Conservation (phyloP, 1,140 invertebrate genomes). For the Drosophila bocqueti region DNA sequence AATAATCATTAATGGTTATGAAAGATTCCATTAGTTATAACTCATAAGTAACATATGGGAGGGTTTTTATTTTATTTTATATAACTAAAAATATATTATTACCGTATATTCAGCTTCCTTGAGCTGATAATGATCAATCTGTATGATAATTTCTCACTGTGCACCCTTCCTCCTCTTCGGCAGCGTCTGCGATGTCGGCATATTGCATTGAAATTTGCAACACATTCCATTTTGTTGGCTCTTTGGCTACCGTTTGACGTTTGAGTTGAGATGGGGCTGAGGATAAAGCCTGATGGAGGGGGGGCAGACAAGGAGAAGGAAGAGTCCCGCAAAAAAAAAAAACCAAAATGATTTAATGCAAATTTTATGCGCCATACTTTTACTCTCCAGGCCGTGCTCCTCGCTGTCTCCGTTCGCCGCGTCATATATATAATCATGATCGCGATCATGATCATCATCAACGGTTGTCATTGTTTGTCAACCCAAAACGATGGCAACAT, state of each 20-base stretch:
- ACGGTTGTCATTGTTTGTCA: conserved; percentile 51
- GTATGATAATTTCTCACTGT: background rate
- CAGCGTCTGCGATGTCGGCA: conserved; percentile 43
- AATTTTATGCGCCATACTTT: conserved; percentile 80
- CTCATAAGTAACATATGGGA: no score
- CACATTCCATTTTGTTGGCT: conserved; percentile 75
- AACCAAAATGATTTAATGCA: conserved; percentile 76
- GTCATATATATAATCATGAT: conserved; percentile 39
- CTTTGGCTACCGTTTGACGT: conserved; percentile 78
- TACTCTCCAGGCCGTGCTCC: conserved; percentile 24
- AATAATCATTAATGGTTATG: background rate
- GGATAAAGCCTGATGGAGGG: conserved; percentile 5
- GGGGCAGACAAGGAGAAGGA: conserved; percentile 24
- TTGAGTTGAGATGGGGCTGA: conserved; percentile 42
- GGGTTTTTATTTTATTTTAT: no score
- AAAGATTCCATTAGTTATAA: background rate
- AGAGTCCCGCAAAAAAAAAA: conserved; percentile 17
- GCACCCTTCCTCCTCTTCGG: conserved; percentile 7
- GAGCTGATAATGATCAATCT: background rate
- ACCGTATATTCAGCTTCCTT: background rate
- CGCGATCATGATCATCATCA: conserved; percentile 56
- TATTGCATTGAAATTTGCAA: conserved; percentile 81
- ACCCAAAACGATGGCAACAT: conserved; percentile 48
- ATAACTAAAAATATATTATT: no score
- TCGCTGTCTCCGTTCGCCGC: conserved; percentile 26